Conservation (phyloP, 2,888 invertebrate species). For the Polydrusus tereticollis region DNA sequence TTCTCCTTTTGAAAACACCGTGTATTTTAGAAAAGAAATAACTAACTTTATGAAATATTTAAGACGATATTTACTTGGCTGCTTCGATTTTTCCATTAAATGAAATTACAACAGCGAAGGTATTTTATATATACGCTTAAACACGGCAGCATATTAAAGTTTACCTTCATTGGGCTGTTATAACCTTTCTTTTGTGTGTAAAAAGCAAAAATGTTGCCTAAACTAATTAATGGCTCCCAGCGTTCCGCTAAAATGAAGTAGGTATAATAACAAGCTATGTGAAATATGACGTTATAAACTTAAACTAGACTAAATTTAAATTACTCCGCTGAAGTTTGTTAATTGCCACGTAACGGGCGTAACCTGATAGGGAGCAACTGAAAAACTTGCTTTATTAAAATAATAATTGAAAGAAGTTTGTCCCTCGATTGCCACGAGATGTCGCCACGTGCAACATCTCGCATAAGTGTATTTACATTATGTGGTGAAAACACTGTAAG, state of each 20-base stretch:
- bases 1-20: no score
- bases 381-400: no score
- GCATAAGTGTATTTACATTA: no score
- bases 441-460: no score
- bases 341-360: not conserved
- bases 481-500: no score
- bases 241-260: slow-evolving; percentile 4
- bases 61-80: not conserved
- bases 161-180: not conserved
- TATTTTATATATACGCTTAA: not conserved
- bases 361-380: no score
- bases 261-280: slow-evolving; percentile 3
- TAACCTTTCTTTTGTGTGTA: slow-evolving; percentile 3
- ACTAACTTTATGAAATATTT: no score
- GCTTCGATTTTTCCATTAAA: not conserved
- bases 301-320: not conserved
- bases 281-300: not conserved
- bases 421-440: no score
- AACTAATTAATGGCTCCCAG: slow-evolving; percentile 3
- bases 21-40: no score
- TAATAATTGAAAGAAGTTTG: no score
- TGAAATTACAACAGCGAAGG: slow-evolving; percentile 1
- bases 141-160: slow-evolving; percentile 1
- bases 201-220: slow-evolving; percentile 9
- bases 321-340: not conserved